Evolutionary conservation across 2,888 invertebrate species (phyloP).

Genomic region (Malachius bipustulatus): DNA sequence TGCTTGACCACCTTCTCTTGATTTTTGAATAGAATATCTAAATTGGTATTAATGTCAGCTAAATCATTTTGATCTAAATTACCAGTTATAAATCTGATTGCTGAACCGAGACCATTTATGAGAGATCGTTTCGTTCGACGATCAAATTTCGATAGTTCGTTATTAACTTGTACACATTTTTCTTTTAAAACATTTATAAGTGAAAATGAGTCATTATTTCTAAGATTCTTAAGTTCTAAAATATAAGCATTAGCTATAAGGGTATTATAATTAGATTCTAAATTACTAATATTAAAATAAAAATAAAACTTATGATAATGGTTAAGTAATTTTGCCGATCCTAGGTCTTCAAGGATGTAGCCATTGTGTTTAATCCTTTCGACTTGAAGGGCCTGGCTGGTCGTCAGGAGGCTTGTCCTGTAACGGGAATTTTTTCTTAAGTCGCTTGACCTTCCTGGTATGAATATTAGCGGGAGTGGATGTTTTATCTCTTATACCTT

Average conservation of each 20-base stretch:
- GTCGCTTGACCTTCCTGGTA: slow-evolving; percentile 15
- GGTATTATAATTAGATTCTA: slow-evolving; percentile 15
- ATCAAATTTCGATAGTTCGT: slow-evolving; percentile 16
- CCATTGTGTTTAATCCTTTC: slow-evolving; percentile 15
- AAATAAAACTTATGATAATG: slow-evolving; percentile 21
- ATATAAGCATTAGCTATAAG: slow-evolving; percentile 14
- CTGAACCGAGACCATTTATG: slow-evolving; percentile 11
- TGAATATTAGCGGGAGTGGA: slow-evolving; percentile 13
- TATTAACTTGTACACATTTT: slow-evolving; percentile 17
- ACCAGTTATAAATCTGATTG: slow-evolving; percentile 8
- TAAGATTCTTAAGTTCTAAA: slow-evolving; percentile 11
- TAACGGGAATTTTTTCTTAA: slow-evolving; percentile 16
- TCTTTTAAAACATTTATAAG: slow-evolving; percentile 10
- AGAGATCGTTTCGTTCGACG: slow-evolving; percentile 9
- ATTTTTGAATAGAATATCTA: slow-evolving; percentile 3
- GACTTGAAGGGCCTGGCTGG: slow-evolving; percentile 16
- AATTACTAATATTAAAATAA: slow-evolving; percentile 18
- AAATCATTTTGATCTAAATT: slow-evolving; percentile 8
- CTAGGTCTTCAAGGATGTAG: slow-evolving; percentile 16
- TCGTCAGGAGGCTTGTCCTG: slow-evolving; percentile 14
- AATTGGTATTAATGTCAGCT: slow-evolving; percentile 5
- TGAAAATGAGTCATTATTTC: background rate
- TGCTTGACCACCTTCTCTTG: slow-evolving; percentile 3
- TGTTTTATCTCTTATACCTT: slow-evolving; percentile 14
- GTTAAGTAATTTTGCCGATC: slow-evolving; percentile 13